A percentile compares a stretch with the other conserved stretches of the same genome.
Evolutionary conservation across 2,888 invertebrate genomes (phyloP).

Genomic region (Pterostichus madidus): DNA sequence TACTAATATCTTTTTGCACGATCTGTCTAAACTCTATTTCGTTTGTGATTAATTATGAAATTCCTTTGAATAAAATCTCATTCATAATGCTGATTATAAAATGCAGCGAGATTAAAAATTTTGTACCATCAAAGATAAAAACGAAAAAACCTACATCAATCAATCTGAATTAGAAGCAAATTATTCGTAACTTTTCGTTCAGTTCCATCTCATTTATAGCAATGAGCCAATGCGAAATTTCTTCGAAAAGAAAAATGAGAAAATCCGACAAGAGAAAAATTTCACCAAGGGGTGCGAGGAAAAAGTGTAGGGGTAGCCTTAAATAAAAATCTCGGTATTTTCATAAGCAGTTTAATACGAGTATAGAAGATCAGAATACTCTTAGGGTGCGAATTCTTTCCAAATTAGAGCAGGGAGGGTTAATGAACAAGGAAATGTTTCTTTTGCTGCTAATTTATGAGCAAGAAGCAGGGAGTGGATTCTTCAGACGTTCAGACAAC

Average conservation of each 20-base stretch:
- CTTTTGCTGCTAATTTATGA: conserved; percentile 64
- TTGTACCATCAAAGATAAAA: conserved; percentile 33
- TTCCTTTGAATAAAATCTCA: conserved; percentile 1
- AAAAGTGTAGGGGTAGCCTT: conserved; percentile 17
- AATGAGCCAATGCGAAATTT: conserved; percentile 54
- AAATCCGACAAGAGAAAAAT: conserved; percentile 41
- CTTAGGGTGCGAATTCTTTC: conserved; percentile 66
- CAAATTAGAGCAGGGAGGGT: conserved; percentile 63
- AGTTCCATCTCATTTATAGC: conserved; percentile 61
- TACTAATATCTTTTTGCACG: too few relatives aligned
- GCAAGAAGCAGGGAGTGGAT: conserved; percentile 33
- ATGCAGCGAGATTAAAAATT: conserved; percentile 28
- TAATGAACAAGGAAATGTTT: conserved; percentile 66
- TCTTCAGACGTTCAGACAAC: conserved; percentile 9
- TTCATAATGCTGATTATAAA: conserved; percentile 10
- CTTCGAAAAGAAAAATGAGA: conserved; percentile 56
- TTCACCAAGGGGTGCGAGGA: conserved; percentile 9
- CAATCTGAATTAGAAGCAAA: conserved; percentile 60
- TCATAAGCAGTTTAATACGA: conserved; percentile 66
- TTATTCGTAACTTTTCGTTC: conserved; percentile 58
- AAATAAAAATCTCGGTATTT: conserved; percentile 66
- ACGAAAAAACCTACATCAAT: conserved; percentile 57
- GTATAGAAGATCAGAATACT: conserved; percentile 60
- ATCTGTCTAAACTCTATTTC: neutral
- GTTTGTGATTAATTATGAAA: conserved; percentile 21